Evolutionary conservation across 1,140 invertebrate genomes (phyloP).

Genomic region (Oscheius sp.): DNA sequence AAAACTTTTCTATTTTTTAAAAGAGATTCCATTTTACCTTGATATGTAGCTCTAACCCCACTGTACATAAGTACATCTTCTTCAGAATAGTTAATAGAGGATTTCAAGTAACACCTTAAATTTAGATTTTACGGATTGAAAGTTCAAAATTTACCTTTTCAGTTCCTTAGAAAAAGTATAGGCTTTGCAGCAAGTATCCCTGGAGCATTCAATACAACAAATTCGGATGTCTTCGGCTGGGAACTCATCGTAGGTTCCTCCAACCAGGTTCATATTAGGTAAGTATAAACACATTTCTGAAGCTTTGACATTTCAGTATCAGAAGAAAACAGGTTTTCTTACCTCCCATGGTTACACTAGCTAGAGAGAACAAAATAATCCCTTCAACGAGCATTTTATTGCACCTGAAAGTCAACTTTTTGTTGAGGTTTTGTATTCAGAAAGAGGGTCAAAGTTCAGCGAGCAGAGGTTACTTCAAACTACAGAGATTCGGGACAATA

Average conservation of each 20-base stretch:
- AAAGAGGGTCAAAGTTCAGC: background rate
- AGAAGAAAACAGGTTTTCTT: background rate
- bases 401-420: background rate
- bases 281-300: conserved; percentile 11
- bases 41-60: conserved; percentile 6
- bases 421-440: background rate
- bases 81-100: conserved; percentile 3
- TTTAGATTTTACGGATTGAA: background rate
- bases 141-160: conserved; percentile 4
- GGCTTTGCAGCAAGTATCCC: conserved; percentile 12
- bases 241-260: conserved; percentile 27
- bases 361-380: background rate
- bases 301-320: background rate
- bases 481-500: background rate
- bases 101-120: conserved; percentile 22
- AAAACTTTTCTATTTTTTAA: background rate
- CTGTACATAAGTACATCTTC: conserved; percentile 12
- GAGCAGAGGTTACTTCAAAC: no score
- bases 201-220: conserved; percentile 21
- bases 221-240: conserved; percentile 3
- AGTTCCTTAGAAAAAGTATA: conserved; percentile 7
- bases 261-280: conserved; percentile 5
- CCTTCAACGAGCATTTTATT: background rate
- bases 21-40: background rate
- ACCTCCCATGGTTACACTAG: background rate